Evolutionary conservation across 2,888 invertebrate genomes (phyloP), one percentile per base, ranked within the genome.

Genomic region (Eristalis tenax): DNA sequence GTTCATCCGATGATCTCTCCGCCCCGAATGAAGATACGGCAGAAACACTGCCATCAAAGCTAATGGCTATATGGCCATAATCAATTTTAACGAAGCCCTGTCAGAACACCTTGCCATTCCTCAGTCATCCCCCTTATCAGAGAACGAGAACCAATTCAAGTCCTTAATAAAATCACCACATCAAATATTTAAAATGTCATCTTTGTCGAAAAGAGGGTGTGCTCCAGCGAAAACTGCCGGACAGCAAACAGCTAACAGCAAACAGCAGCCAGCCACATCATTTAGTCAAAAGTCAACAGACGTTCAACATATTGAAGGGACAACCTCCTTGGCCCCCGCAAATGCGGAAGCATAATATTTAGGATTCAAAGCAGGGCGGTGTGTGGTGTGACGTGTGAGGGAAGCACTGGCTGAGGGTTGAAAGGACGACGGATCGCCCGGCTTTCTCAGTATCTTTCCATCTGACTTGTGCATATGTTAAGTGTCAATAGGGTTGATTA

Each of bases 121-220:
- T 10, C 32, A 68, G 4, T 23, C 4, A 11, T 26, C 2, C 22
- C 59, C 10, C 57, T 26, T 23, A 66, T 75, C 79, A 83, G 71
- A 83, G 76, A 57, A 76, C 71, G 73, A 76, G 75, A 80, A 79
- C 76, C 87, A 83, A 80, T 87, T 87, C 71, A 63, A 87, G 79
- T 87, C 79, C 79, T 79, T 83, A 83, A 87, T 87, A 87, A 87
- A 87, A 87, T 87, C 83, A 83, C 87, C 83, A 87, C 76, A 87
- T 87, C 87, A 87, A 87, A 87, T 83, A 87, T 87, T 87, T 87
- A 87, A 87, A 87, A 80, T 83, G 83, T 87, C 87, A 87, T 83
- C 79, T 78, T 78, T 82, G 70, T 70, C 78, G 86, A 13, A 74
- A 82, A 70, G 78, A 77, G 85, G 73, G 69, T 77, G 35, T 56